Conservation (phyloP, 2,113 vertebrate genomes). For the Pogona vitticeps region DNA sequence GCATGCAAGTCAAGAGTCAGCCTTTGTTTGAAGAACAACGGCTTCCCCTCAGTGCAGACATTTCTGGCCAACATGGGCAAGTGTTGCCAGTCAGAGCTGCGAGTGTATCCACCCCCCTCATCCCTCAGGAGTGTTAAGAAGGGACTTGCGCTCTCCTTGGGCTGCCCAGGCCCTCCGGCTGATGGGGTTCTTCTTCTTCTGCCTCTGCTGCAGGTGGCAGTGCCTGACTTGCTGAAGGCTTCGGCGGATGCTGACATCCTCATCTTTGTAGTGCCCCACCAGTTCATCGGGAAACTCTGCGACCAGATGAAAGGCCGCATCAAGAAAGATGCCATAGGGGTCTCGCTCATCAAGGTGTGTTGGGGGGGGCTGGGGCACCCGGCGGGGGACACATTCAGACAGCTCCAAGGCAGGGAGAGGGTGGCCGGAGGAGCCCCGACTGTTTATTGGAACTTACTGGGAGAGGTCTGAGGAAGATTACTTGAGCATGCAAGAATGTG, state of each 20-base stretch:
- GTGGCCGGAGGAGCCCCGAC: accelerated
- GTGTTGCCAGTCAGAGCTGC: not conserved
- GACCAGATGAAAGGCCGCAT: constrained; percentile 91
- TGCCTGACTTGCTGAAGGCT: constrained; percentile 88
- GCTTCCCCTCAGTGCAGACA: not conserved
- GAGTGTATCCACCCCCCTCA: not conserved
- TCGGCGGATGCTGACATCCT: constrained; percentile 87
- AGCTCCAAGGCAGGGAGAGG: not conserved
- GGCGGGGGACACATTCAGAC: not conserved
- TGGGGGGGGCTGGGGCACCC: not conserved
- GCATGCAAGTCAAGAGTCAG: not conserved
- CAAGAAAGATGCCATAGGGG: constrained; percentile 85
- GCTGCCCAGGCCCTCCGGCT: not conserved
- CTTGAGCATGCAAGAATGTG: too few species aligned
- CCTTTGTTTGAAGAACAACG: not conserved
- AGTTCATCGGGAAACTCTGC: constrained; percentile 89
- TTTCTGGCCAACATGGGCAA: too few species aligned
- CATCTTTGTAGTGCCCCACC: constrained; percentile 95
- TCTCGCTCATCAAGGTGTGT: constrained; percentile 97
- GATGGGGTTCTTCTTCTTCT: not conserved
- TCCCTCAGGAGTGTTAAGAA: not conserved
- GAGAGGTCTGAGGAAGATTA: too few species aligned
- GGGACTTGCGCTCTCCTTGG: not conserved
- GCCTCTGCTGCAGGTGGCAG: constrained; percentile 80
- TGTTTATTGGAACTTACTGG: too few species aligned